Base-by-base conservation (phyloP, 92 coral and sea anemone genomes). In the Epizoanthus ramosus region DNA sequence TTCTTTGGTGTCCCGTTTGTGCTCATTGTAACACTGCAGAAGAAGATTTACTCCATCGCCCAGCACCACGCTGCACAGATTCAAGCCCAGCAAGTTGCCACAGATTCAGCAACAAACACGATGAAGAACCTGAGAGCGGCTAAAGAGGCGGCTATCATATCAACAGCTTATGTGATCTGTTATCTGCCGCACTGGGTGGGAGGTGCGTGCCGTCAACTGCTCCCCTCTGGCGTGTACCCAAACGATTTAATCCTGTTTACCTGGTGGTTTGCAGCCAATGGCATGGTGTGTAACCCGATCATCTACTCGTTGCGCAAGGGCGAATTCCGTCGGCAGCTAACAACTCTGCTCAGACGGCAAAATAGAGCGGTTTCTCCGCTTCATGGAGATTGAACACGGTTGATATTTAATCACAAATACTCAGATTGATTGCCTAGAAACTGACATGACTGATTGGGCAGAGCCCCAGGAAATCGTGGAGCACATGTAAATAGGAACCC, bases 1-100 rank as follows among this genome's bases (percentile, higher is more conserved):
- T 63, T 63, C 67, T 63, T 63, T 28, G 67, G 67, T 28, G 67
- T 63, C 22, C 67, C 67, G 12, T 12, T 21, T 21, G 67, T 19
- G 25, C 33, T 63, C 25, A 63, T 63, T 63, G 33, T 28, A 10
- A 13, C 33, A 63, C 10, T 63, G 25, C 67, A 63, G 67, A 63
- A 63, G 67, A 63, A 63, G 67, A 63, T 63, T 13, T 63, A 22
- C 33, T 63, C 67, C 67, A 22, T 63, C 67, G 67, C 67, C 21
- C 19, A 22, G 25, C 67, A 63, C 6, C 67, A 63, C 14, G 28
- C 67, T 22, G 25, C 14, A 5, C 14, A 22, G 21, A 63, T 63
- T 21, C 67, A 21, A 5, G 67, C 67, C 8, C 67, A 63, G 25
- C 67, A 63, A 63, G 33, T 21, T 63, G 67, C 67, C 67, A 8